phyloP scores from a whole-genome alignment of 1,140 invertebrate species.

The Sinonovacula constricta region DNA sequence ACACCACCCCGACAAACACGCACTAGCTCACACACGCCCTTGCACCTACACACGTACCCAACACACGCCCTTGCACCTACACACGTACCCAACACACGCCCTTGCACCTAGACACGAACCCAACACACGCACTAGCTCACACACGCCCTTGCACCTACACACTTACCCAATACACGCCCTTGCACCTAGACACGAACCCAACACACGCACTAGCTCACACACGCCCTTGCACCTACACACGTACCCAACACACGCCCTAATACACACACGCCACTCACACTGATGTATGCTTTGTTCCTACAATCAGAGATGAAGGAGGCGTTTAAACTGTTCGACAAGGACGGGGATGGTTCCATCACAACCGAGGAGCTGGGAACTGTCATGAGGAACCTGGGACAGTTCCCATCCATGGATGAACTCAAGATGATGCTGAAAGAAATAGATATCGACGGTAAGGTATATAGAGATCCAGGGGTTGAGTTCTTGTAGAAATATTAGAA shows the following conservation, averaged over 20 bases:
- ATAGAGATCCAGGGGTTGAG: too few species aligned
- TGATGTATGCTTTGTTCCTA: neutral
- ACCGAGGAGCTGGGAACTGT: conserved; percentile 73
- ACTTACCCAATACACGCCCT: neutral
- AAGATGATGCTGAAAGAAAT: conserved; percentile 91
- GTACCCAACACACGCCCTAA: neutral
- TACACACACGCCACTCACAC: neutral
- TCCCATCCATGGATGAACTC: conserved; percentile 71
- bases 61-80: too few species aligned
- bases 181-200: neutral
- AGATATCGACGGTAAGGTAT: conserved; percentile 91
- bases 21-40: too few species aligned
- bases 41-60: too few species aligned
- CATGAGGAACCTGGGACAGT: conserved; percentile 74
- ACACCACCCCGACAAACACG: too few species aligned
- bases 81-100: too few species aligned
- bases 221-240: neutral
- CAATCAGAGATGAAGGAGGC: conserved; percentile 69
- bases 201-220: neutral
- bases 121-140: neutral
- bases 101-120: too few species aligned
- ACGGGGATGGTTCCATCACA: conserved; percentile 71
- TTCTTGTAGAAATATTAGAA: neutral
- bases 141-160: neutral
- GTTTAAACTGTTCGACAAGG: conserved; percentile 72